Base-by-base conservation (phyloP, 1,140 invertebrate genomes). In the Coenobita brevimanus region DNA sequence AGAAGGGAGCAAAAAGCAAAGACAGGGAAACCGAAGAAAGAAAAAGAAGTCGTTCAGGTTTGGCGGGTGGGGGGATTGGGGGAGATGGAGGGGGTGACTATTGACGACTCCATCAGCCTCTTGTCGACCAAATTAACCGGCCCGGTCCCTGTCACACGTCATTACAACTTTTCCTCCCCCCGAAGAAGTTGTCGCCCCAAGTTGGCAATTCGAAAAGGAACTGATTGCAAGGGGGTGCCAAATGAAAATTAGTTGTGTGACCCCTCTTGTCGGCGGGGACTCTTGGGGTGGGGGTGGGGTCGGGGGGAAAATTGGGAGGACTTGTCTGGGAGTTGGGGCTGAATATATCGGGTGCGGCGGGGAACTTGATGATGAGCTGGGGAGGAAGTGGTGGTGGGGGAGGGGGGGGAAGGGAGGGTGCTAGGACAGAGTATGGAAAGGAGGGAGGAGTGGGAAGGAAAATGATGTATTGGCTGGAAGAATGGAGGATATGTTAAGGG, bases 201-300 rank as follows among this genome's bases (percentile, higher is more conserved):
- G 76, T 87, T 87, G 76, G 84, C 79, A 79, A 87, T 87, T 87
- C 84, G 84, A 87, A 87, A 87, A 87, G 84, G 84, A 87, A 87
- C 84, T 87, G 84, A 87, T 87, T 87, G 84, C 84, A 54, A 36
- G 76, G 84, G 78, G 83, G 84, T 78, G 84, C 84, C 84, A 87
- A 78, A 80, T 87, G 84, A 87, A 87, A 80, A 87, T 87, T 87
- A 87, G 84, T 80, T 87, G 62, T 80, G 84, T 87, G 84, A 87
- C 84, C 84, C 80, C 84, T 87, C 84, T 87, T 87, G 84, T 87
- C 83, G 83, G n/a, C n/a, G n/a, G n/a, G n/a, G n/a, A n/a, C n/a
- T n/a, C n/a, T n/a, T n/a, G n/a, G 3, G 67, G 38, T 6, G 73
- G 17, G 57, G 60, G 21, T 50, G 36, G 60, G 43, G 33, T 43